These are phyloP conservation scores for Phenganax marumi DNA, from an alignment of 92 coral and sea anemone genomes.

Conservation along the genomic window DNA sequence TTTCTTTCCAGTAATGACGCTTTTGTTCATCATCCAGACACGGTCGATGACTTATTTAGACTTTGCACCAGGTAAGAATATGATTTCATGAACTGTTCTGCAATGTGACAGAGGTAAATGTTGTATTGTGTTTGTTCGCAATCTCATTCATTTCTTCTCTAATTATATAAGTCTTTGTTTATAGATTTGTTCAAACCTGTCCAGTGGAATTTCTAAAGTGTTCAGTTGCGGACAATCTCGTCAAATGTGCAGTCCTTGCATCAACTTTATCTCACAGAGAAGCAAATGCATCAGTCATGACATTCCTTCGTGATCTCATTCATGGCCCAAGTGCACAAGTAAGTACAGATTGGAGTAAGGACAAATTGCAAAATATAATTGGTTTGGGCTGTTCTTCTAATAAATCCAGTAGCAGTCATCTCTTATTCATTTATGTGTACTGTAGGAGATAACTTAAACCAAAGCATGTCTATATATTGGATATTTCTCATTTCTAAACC, in stretches of 20 bases:
- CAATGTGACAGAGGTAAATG: background rate
- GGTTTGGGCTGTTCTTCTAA: background rate
- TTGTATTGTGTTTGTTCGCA: too few relatives aligned
- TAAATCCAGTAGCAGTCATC: too few relatives aligned
- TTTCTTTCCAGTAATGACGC: slow-evolving; percentile 72
- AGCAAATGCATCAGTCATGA: slow-evolving; percentile 92
- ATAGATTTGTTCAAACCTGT: slow-evolving; percentile 85
- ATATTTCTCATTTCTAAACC: background rate
- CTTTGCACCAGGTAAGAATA: slow-evolving; percentile 72
- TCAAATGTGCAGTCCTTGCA: slow-evolving; percentile 90
- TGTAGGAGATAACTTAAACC: too few relatives aligned
- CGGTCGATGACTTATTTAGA: slow-evolving; percentile 88
- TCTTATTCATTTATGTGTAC: too few relatives aligned
- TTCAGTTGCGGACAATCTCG: slow-evolving; percentile 67
- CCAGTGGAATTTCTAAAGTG: slow-evolving; percentile 79
- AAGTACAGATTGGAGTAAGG: slow-evolving; percentile 33
- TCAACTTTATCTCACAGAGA: slow-evolving; percentile 86
- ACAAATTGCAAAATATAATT: background rate
- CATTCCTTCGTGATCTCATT: slow-evolving; percentile 75
- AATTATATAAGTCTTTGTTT: background rate
- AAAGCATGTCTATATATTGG: background rate
- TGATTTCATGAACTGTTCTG: background rate
- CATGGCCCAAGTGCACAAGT: slow-evolving; percentile 66
- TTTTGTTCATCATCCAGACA: slow-evolving; percentile 82
- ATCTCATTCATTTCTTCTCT: background rate